A percentile compares a stretch with the other conserved stretches of the same genome.
These are phyloP conservation scores for Varanus komodoensis DNA, from an alignment of 2,113 vertebrate species.

Conservation along the genomic window DNA sequence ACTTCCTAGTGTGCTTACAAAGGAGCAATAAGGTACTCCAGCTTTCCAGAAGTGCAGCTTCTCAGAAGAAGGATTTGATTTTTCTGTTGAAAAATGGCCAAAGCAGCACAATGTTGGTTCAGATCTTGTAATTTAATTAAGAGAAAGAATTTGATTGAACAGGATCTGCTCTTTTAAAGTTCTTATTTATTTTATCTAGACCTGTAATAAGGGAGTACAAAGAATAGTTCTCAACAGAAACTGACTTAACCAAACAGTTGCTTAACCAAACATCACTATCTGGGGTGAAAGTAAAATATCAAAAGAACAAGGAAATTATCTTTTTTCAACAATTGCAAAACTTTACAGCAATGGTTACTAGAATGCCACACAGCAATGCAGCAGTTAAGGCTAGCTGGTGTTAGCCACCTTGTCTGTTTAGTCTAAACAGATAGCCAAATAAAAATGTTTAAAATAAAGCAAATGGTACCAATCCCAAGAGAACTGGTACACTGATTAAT, in stretches of 20 bases:
- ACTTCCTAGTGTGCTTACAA: slow-evolving; percentile 20
- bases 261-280: slow-evolving; percentile 3
- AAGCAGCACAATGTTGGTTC: slow-evolving; percentile 18
- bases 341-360: background rate
- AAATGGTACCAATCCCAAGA: background rate
- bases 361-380: background rate
- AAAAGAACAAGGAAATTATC: slow-evolving; percentile 42
- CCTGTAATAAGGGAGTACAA: slow-evolving; percentile 5
- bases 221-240: slow-evolving; percentile 34
- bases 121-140: slow-evolving; percentile 33
- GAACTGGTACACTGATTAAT: background rate
- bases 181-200: slow-evolving; percentile 9
- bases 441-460: background rate
- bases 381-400: background rate
- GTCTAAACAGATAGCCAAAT: background rate
- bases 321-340: slow-evolving; percentile 38
- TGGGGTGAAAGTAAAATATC: background rate
- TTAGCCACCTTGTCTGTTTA: background rate
- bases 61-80: background rate
- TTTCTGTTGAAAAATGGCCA: slow-evolving; percentile 30
- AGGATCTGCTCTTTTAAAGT: background rate
- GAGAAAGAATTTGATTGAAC: slow-evolving; percentile 22
- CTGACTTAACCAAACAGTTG: slow-evolving; percentile 16
- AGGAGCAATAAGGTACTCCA: slow-evolving; percentile 17
- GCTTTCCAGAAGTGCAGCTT: slow-evolving; percentile 20